Evolutionary conservation across 2,113 vertebrate species (phyloP).

Genomic region (Xerus inauris): DNA sequence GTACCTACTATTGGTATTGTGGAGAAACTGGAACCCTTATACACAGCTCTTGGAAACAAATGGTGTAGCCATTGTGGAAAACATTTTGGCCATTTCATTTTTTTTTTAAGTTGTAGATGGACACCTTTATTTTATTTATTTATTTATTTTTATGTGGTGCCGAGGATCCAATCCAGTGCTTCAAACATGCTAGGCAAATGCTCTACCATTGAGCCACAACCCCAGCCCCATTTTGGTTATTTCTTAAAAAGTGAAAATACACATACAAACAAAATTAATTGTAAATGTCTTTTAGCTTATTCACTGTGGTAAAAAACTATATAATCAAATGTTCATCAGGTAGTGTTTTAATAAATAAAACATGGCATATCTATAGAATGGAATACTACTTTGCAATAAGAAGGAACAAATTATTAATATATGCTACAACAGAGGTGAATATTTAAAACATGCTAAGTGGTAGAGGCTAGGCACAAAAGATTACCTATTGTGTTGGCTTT

Average conservation of each 20-base stretch:
- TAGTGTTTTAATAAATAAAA: constrained; percentile 38
- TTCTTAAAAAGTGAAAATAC: constrained; percentile 45
- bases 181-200: no score
- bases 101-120: no score
- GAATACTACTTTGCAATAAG: neutral
- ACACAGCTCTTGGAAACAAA: neutral
- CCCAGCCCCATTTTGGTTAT: neutral
- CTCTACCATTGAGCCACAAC: no score
- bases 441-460: neutral
- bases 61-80: neutral
- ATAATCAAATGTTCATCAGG: neutral
- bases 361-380: neutral
- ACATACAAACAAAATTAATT: neutral
- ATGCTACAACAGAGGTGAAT: neutral
- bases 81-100: neutral
- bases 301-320: neutral
- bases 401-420: neutral
- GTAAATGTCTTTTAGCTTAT: neutral
- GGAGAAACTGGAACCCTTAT: neutral
- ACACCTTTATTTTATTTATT: no score
- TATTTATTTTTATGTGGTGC: no score
- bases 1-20: neutral
- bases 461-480: neutral
- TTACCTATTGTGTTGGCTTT: neutral
- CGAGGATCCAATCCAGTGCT: no score